Evolutionary conservation across 2,888 invertebrate genomes (phyloP).

Genomic region (Liodrosophila aerea): DNA sequence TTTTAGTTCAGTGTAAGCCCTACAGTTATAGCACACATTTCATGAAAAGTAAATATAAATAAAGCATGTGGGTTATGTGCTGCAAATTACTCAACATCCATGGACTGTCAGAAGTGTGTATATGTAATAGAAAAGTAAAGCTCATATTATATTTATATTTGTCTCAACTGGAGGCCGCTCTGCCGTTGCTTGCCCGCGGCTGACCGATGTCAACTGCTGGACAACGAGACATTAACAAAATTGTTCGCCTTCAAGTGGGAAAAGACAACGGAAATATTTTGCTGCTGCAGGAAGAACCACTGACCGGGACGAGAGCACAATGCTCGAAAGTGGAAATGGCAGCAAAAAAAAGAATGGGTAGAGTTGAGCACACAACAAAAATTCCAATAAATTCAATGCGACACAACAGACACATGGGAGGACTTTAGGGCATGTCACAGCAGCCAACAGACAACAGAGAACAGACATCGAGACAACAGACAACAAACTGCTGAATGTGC

Average conservation of each 20-base stretch:
- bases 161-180: conserved; percentile 32
- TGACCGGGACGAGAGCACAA: conserved; percentile 28
- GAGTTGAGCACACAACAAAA: conserved; percentile 52
- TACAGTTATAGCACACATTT: not conserved
- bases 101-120: conserved; percentile 1
- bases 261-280: conserved; percentile 58
- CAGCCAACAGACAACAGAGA: conserved; percentile 19
- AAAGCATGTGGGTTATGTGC: conserved; percentile 57
- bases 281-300: conserved; percentile 1
- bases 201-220: conserved; percentile 66
- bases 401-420: conserved; percentile 76
- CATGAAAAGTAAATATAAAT: conserved; percentile 45
- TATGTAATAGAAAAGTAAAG: conserved; percentile 53
- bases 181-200: conserved; percentile 35
- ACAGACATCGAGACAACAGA: conserved; percentile 1
- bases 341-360: not conserved
- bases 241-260: conserved; percentile 40
- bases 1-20: too few relatives aligned
- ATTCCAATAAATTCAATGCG: conserved; percentile 78
- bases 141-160: conserved; percentile 67
- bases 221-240: conserved; percentile 69
- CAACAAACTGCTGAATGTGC: conserved; percentile 16
- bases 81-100: conserved; percentile 53
- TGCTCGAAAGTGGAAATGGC: conserved; percentile 23
- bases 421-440: conserved; percentile 76